phyloP scores from a whole-genome alignment of 92 coral and sea anemone genomes.

The Parazoanthus swiftii region DNA sequence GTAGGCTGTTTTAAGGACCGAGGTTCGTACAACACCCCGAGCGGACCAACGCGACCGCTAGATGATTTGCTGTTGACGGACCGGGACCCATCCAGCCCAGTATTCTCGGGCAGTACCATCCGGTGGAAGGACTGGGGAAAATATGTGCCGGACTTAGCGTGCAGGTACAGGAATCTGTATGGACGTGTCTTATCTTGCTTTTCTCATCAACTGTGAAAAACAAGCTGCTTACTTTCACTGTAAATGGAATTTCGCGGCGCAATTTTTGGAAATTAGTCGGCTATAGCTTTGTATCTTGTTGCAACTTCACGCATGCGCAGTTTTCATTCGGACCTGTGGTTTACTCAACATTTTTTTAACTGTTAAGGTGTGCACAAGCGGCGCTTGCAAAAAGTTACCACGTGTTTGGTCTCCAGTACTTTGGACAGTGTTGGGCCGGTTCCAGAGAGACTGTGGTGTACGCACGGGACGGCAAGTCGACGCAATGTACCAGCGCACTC shows the following conservation, averaged over 20 bases:
- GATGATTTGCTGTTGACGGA: not conserved
- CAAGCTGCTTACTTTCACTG: too few relatives aligned
- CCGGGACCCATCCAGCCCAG: constrained; percentile 13
- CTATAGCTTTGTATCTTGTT: too few relatives aligned
- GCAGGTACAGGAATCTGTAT: not conserved
- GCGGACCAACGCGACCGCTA: constrained; percentile 7
- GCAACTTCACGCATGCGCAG: too few relatives aligned
- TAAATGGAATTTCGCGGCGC: too few relatives aligned
- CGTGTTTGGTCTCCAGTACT: constrained; percentile 38
- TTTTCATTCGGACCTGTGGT: not conserved
- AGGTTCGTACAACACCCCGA: constrained; percentile 1
- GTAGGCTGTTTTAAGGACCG: constrained; percentile 25
- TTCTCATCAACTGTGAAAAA: too few relatives aligned
- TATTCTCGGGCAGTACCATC: constrained; percentile 26
- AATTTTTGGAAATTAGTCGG: too few relatives aligned
- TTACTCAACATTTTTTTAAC: not conserved
- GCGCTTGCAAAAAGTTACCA: not conserved
- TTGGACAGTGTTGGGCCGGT: constrained; percentile 28
- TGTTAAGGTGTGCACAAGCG: constrained; percentile 4
- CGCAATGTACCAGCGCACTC: constrained; percentile 37
- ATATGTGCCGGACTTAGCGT: constrained; percentile 22
- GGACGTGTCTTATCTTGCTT: too few relatives aligned
- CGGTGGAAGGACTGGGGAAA: constrained; percentile 14
- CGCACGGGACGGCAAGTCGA: constrained; percentile 28
- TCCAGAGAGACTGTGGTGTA: not conserved